Conservation (phyloP, 2,113 vertebrate species). For the Barnardius zonarius region DNA sequence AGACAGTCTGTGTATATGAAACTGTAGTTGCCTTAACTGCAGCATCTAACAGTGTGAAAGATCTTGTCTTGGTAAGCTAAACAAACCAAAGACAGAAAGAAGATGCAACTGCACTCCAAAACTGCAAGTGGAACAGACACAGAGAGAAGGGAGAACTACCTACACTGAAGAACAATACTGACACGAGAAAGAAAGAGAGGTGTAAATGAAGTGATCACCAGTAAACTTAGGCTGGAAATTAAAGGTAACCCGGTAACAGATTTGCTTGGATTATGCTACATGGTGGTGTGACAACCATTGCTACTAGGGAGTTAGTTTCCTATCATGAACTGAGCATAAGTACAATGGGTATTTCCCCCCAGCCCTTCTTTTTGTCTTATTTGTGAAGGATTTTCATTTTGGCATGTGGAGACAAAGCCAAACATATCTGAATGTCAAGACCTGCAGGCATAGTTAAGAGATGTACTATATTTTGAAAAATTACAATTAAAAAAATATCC, state of each 20-base stretch:
- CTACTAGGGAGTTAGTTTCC: neutral
- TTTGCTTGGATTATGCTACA: neutral
- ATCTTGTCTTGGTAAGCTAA: neutral
- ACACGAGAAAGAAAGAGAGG: neutral
- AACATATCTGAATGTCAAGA: constrained; percentile 11
- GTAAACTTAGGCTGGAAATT: neutral
- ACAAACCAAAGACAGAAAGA: neutral
- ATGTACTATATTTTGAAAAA: constrained; percentile 22
- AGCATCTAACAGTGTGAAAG: neutral
- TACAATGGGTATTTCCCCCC: neutral
- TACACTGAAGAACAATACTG: neutral
- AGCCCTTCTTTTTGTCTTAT: neutral
- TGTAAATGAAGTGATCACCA: neutral
- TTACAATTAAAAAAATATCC: constrained; percentile 31
- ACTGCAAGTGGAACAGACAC: neutral
- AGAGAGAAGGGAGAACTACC: neutral
- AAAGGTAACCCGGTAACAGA: neutral
- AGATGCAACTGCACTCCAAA: neutral
- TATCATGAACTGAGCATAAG: neutral
- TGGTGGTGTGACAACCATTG: neutral
- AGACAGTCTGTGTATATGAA: neutral
- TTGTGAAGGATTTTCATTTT: constrained; percentile 14
- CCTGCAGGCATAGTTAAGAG: constrained; percentile 20
- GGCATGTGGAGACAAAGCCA: neutral
- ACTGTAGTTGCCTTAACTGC: neutral